Conservation (phyloP, 2,113 vertebrate species). For the Phylloscopus trochiloides region DNA sequence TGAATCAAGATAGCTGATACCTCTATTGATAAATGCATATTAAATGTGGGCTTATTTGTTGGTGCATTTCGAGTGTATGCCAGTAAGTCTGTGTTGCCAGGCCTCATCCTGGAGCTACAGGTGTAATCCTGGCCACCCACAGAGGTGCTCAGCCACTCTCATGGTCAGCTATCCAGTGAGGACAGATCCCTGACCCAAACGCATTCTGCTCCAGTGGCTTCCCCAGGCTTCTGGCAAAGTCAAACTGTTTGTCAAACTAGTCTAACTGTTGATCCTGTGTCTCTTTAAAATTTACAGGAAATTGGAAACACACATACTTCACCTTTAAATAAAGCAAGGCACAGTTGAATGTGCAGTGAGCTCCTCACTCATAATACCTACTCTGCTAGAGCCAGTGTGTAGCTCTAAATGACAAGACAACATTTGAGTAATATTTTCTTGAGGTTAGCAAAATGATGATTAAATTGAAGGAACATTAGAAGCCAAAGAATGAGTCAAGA, state of each 20-base stretch:
- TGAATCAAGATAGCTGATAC: background rate
- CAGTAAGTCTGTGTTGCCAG: background rate
- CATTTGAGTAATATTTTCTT: background rate
- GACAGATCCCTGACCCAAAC: too few species aligned
- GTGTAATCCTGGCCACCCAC: background rate
- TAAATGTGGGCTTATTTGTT: background rate
- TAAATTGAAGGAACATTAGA: background rate
- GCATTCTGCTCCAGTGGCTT: background rate
- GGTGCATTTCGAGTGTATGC: background rate
- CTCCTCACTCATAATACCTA: background rate
- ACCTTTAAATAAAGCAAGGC: background rate
- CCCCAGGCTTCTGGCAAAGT: background rate
- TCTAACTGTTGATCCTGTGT: background rate
- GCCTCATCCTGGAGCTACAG: background rate
- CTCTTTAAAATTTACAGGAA: background rate
- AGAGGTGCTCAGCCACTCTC: background rate
- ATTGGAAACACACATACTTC: background rate
- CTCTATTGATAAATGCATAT: background rate
- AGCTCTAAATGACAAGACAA: background rate
- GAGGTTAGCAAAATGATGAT: background rate
- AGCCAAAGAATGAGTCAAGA: background rate
- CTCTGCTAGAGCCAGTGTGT: background rate
- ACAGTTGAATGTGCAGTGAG: background rate
- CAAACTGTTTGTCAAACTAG: rapidly evolving
- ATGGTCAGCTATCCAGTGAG: background rate